A percentile compares a stretch with the other conserved stretches of the same genome.
phyloP scores from a whole-genome alignment of 1,140 invertebrate species.

The Euschistus heros region DNA sequence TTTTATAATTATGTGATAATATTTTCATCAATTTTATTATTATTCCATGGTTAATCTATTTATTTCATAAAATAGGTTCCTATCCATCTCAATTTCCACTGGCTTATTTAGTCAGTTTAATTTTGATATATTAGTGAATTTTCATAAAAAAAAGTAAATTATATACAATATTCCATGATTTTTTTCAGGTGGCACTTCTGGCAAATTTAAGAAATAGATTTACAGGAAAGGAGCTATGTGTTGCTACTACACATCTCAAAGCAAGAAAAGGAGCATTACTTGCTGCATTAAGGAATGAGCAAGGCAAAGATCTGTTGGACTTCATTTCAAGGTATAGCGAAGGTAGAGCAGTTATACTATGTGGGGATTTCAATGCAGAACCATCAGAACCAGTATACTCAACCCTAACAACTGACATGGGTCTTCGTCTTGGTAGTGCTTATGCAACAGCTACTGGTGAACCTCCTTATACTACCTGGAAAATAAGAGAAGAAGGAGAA shows the following conservation, averaged over 20 bases:
- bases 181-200: constrained; percentile 49
- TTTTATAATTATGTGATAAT: too few species aligned
- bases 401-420: constrained; percentile 41
- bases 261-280: constrained; percentile 57
- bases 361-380: constrained; percentile 72
- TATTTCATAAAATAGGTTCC: too few species aligned
- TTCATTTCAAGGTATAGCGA: constrained; percentile 44
- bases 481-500: constrained; percentile 59
- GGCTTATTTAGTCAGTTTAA: too few species aligned
- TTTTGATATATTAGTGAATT: too few species aligned
- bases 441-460: constrained; percentile 40
- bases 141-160: too few species aligned
- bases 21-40: too few species aligned
- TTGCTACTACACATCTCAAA: constrained; percentile 67
- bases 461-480: constrained; percentile 68
- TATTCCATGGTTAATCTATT: too few species aligned
- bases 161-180: too few species aligned
- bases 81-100: too few species aligned
- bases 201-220: constrained; percentile 42
- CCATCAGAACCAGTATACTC: constrained; percentile 58
- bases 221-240: constrained; percentile 48
- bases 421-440: constrained; percentile 36
- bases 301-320: constrained; percentile 58
- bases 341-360: constrained; percentile 49
- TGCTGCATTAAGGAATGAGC: constrained; percentile 58